These are phyloP conservation scores for Andricus quercusramuli DNA, from an alignment of 2,888 invertebrate species.

Conservation along the genomic window DNA sequence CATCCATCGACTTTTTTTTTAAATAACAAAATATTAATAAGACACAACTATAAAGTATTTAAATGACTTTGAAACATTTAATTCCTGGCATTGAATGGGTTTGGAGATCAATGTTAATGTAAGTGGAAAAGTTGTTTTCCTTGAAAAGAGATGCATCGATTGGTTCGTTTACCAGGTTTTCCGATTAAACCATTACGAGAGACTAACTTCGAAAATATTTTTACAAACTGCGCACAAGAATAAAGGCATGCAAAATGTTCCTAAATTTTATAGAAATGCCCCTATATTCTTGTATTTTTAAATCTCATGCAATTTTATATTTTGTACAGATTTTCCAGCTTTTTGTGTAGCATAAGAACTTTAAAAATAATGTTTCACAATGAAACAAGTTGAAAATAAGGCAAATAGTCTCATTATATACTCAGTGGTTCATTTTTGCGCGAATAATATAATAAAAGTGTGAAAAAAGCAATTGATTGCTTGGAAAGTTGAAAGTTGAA, in stretches of 20 bases:
- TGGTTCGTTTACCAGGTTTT: background rate
- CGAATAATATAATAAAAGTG: background rate
- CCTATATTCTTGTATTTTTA: background rate
- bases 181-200: background rate
- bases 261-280: background rate
- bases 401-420: background rate
- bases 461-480: background rate
- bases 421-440: background rate
- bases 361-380: background rate
- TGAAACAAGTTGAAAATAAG: background rate
- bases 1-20: too few relatives aligned
- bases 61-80: slow-evolving; percentile 1
- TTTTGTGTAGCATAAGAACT: background rate
- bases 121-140: slow-evolving; percentile 27
- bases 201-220: background rate
- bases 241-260: background rate
- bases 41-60: background rate
- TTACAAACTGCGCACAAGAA: slow-evolving; percentile 1
- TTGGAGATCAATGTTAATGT: slow-evolving; percentile 34
- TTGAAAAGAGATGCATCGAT: slow-evolving; percentile 16
- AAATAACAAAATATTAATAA: background rate
- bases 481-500: background rate
- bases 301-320: too few relatives aligned
- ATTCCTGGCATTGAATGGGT: background rate
- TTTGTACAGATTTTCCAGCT: background rate